Evolutionary conservation across 2,888 invertebrate species (phyloP).

Genomic region (Chirona hameri): DNA sequence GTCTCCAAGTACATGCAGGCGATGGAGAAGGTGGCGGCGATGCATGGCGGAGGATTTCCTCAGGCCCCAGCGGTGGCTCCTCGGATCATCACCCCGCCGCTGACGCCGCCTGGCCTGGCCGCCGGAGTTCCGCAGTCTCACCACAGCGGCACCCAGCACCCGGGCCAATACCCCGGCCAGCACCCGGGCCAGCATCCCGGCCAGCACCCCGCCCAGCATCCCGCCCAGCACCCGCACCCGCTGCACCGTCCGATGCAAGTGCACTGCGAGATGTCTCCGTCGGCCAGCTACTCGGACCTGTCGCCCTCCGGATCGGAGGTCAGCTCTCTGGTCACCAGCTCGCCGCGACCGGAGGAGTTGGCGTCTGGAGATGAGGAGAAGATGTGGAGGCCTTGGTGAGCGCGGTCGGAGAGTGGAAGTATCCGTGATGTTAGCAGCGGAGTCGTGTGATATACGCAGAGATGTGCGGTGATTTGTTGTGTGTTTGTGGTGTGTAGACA

Average conservation of each 20-base stretch:
- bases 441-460: neutral
- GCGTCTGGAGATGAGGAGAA: neutral
- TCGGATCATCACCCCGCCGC: constrained; percentile 25
- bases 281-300: neutral
- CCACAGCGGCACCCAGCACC: neutral
- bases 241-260: constrained; percentile 10
- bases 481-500: neutral
- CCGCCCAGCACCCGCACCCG: neutral
- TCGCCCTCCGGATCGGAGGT: neutral
- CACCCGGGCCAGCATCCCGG: neutral
- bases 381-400: constrained; percentile 22
- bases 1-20: constrained; percentile 58
- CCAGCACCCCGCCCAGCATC: neutral
- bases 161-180: neutral
- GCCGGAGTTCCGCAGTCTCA: neutral
- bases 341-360: neutral
- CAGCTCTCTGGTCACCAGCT: neutral
- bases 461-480: neutral
- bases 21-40: constrained; percentile 54
- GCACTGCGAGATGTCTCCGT: constrained; percentile 24
- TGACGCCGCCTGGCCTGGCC: neutral
- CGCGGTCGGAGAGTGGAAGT: neutral
- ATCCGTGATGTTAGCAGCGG: neutral
- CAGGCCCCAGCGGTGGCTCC: constrained; percentile 52
- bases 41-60: constrained; percentile 44